Percentiles rank a stretch among this genome's conserved stretches.
phyloP scores from a whole-genome alignment of 1,140 invertebrate species.

The Wasmannia auropunctata region DNA sequence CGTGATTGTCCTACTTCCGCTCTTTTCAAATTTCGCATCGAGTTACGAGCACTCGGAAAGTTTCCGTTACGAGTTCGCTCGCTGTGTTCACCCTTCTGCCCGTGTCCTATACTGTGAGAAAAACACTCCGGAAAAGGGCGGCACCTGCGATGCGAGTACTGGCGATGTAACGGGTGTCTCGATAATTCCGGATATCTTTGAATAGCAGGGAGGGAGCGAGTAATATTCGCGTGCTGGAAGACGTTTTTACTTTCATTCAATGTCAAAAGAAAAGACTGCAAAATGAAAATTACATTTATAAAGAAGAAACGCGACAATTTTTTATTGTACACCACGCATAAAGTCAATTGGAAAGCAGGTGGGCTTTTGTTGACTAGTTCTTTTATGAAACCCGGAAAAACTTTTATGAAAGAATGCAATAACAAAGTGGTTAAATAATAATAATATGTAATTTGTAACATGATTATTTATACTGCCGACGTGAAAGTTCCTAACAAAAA shows the following conservation, averaged over 20 bases:
- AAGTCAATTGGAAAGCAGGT: not conserved
- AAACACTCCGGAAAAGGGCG: slow-evolving; percentile 78
- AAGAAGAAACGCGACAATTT: not conserved
- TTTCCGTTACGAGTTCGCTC: slow-evolving; percentile 68
- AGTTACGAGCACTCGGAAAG: slow-evolving; percentile 56
- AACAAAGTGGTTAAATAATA: not conserved
- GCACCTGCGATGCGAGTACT: slow-evolving; percentile 76
- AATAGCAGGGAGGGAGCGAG: not conserved
- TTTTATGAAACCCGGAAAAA: not conserved
- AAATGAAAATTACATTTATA: not conserved
- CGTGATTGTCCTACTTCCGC: slow-evolving; percentile 38
- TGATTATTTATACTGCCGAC: not conserved
- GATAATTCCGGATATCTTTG: not conserved
- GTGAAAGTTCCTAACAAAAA: slow-evolving; percentile 4
- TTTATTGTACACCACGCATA: not conserved
- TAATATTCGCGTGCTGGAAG: not conserved
- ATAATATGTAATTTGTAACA: not conserved
- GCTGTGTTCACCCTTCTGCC: slow-evolving; percentile 61
- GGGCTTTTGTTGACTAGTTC: not conserved
- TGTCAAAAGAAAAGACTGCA: not conserved
- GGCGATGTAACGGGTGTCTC: slow-evolving; percentile 69
- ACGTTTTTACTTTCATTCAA: not conserved
- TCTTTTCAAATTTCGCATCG: slow-evolving; percentile 61
- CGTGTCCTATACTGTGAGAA: slow-evolving; percentile 62
- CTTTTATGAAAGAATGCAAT: not conserved